These are phyloP conservation scores for Scyliorhinus canicula DNA, from an alignment of 2,797 vertebrate species.

Conservation along the genomic window DNA sequence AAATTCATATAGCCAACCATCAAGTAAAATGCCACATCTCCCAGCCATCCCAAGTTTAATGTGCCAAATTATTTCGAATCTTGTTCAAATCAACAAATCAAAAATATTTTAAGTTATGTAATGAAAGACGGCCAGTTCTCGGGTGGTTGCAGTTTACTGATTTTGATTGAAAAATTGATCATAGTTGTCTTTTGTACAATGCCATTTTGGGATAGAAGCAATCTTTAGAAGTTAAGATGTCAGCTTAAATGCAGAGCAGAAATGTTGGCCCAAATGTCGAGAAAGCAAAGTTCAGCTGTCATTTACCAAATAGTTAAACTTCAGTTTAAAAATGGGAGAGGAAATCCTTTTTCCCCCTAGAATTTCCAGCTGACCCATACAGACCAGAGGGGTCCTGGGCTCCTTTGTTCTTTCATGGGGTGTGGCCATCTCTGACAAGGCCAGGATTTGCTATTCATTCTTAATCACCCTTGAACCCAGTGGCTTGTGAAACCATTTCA, in stretches of 20 bases:
- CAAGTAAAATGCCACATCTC: neutral
- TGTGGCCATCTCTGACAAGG: too few species aligned
- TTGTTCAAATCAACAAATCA: neutral
- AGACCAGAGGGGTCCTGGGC: neutral
- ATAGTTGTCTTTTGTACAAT: too few species aligned
- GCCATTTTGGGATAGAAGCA: neutral
- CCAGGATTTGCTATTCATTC: too few species aligned
- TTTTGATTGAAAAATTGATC: neutral
- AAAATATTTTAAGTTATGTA: too few species aligned
- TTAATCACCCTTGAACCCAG: too few species aligned
- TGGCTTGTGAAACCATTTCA: too few species aligned
- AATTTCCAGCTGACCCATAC: neutral
- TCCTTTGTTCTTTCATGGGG: too few species aligned
- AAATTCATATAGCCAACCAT: neutral
- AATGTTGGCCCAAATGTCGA: neutral
- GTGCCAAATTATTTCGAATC: neutral
- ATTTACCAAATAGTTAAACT: neutral
- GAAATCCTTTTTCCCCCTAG: neutral
- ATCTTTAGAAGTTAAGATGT: neutral
- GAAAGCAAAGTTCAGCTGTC: neutral
- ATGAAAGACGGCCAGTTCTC: neutral
- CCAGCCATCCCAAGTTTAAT: neutral
- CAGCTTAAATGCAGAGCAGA: too few species aligned
- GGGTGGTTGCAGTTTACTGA: neutral
- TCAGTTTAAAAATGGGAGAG: neutral